A percentile compares a stretch with the other conserved stretches of the same genome.
phyloP scores from a whole-genome alignment of 2,888 invertebrate species.

The Onchidella celtica region DNA sequence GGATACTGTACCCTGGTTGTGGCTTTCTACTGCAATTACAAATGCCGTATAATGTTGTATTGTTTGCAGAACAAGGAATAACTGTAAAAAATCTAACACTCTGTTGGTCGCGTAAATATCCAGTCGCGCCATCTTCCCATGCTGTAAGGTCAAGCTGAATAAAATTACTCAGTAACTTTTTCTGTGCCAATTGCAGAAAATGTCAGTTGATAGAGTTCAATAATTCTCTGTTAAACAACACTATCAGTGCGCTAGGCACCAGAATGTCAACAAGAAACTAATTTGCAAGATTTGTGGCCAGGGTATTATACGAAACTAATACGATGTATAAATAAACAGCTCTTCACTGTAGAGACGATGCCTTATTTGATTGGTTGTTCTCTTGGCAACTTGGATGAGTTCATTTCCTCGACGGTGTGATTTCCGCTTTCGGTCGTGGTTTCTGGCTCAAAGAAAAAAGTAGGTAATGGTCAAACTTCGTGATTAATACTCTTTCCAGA shows the following conservation, averaged over 20 bases:
- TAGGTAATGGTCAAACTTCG: too few relatives aligned
- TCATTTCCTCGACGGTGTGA: constrained; percentile 50
- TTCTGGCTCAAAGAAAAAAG: not conserved
- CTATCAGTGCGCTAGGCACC: not conserved
- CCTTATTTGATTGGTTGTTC: constrained; percentile 58
- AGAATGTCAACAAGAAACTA: not conserved
- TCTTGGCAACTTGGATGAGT: constrained; percentile 55
- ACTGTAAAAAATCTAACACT: constrained; percentile 74
- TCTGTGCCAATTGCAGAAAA: not conserved
- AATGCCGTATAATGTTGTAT: constrained; percentile 72
- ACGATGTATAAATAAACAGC: constrained; percentile 12
- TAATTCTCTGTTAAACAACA: not conserved
- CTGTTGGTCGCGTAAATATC: constrained; percentile 74
- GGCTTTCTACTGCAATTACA: constrained; percentile 78
- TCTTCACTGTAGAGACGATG: constrained; percentile 42
- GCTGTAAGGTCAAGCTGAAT: constrained; percentile 56
- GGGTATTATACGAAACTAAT: constrained; percentile 48
- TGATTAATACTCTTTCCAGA: too few relatives aligned
- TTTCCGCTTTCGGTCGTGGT: constrained; percentile 8
- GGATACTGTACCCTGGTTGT: constrained; percentile 77
- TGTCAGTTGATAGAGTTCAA: not conserved
- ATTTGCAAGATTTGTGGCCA: not conserved
- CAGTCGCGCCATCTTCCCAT: constrained; percentile 75
- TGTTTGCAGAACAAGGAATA: constrained; percentile 76
- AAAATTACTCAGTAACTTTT: constrained; percentile 36